Conservation (phyloP, 2,797 vertebrate species). For the Euphonia xanthogaster region DNA sequence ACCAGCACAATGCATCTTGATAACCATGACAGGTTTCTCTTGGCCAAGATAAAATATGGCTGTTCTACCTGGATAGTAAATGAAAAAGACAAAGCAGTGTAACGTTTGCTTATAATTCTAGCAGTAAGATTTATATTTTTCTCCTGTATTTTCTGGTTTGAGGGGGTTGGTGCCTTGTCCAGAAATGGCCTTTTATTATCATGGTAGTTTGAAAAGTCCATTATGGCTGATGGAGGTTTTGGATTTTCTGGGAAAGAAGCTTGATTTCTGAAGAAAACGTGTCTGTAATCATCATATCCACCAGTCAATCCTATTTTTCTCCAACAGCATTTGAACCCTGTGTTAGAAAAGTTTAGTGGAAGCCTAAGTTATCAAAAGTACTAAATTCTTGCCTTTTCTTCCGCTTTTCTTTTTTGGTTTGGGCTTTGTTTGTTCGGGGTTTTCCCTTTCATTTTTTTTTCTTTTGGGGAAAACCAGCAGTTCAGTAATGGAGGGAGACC, state of each 20-base stretch:
- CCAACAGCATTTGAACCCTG: background rate
- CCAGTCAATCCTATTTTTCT: background rate
- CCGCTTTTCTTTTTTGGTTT: background rate
- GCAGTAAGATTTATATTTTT: background rate
- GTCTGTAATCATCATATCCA: background rate
- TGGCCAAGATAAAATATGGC: background rate
- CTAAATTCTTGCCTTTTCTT: background rate
- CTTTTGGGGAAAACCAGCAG: background rate
- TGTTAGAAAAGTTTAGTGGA: background rate
- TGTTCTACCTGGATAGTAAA: background rate
- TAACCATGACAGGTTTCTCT: background rate
- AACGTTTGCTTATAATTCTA: background rate
- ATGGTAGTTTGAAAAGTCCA: background rate
- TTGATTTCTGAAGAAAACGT: background rate
- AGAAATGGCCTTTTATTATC: background rate
- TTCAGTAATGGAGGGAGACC: background rate
- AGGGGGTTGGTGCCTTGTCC: background rate
- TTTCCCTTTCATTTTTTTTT: background rate
- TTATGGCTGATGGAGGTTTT: background rate
- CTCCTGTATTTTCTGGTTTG: background rate
- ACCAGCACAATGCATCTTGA: conserved; percentile 6
- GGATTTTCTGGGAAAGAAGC: background rate
- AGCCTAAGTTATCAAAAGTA: background rate
- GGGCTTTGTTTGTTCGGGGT: background rate
- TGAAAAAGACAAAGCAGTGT: background rate